These are phyloP conservation scores for Catajapyx aquilonaris DNA, from an alignment of 1,140 invertebrate species.

Conservation along the genomic window DNA sequence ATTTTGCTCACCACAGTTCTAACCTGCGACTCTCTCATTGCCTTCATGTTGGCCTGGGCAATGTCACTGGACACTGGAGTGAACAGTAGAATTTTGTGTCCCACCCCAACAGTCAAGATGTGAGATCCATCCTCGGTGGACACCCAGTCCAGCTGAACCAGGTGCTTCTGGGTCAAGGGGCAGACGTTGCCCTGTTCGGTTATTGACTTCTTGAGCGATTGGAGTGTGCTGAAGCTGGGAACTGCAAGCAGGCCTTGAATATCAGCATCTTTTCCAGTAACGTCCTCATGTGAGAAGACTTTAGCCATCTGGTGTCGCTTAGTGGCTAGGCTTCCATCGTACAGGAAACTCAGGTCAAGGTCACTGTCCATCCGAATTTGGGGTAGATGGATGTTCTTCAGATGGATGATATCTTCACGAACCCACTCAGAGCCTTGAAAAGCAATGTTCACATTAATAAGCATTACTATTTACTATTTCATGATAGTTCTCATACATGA, in stretches of 20 bases:
- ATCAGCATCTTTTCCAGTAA: slow-evolving; percentile 7
- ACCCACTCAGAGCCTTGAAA: slow-evolving; percentile 69
- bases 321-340: slow-evolving; percentile 53
- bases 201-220: slow-evolving; percentile 68
- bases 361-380: slow-evolving; percentile 56
- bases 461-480: too few species aligned
- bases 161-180: slow-evolving; percentile 61
- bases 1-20: too few species aligned
- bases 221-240: slow-evolving; percentile 77
- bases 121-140: slow-evolving; percentile 97
- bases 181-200: slow-evolving; percentile 79
- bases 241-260: slow-evolving; percentile 50
- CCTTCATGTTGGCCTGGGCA: slow-evolving; percentile 75
- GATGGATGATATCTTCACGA: slow-evolving; percentile 88
- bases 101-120: slow-evolving; percentile 88
- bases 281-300: slow-evolving; percentile 35
- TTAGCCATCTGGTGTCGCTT: slow-evolving; percentile 48
- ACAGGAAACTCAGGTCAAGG: slow-evolving; percentile 59
- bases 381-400: slow-evolving; percentile 70
- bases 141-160: slow-evolving; percentile 92
- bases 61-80: slow-evolving; percentile 70
- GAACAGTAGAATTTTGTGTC: slow-evolving; percentile 68
- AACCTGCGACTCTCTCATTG: slow-evolving; percentile 56
- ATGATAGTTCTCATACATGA: too few species aligned
- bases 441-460: too few species aligned